Conservation (phyloP, 92 coral and sea anemone genomes). For the Diadumene lineata region DNA sequence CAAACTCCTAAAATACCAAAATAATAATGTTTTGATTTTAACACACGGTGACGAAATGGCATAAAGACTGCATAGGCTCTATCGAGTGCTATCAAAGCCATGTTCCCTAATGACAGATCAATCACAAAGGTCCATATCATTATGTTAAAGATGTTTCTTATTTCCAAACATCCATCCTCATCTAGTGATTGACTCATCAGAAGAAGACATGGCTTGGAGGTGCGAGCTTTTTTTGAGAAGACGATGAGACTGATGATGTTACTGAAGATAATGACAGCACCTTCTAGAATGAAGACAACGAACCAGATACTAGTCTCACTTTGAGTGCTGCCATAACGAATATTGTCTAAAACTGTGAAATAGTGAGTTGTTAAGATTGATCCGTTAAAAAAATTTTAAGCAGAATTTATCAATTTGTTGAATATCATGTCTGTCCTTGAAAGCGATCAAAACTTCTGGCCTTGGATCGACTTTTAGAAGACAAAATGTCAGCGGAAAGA, state of each 20-base stretch:
- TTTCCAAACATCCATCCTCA: not conserved
- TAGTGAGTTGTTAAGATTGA: too few species aligned
- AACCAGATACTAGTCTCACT: not conserved
- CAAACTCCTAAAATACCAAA: not conserved
- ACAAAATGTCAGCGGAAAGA: too few species aligned
- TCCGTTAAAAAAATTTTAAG: too few species aligned
- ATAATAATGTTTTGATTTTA: not conserved
- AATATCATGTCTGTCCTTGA: too few species aligned
- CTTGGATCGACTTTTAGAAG: too few species aligned
- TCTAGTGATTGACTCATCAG: not conserved
- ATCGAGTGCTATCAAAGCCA: not conserved
- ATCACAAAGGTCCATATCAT: not conserved
- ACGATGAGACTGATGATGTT: slow-evolving; percentile 2
- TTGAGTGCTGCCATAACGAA: too few species aligned
- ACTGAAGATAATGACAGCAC: not conserved
- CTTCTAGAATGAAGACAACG: not conserved
- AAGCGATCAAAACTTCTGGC: too few species aligned
- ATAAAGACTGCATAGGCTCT: not conserved
- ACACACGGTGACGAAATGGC: not conserved
- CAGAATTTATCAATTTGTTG: too few species aligned
- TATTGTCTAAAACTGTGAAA: too few species aligned
- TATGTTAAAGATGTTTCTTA: not conserved
- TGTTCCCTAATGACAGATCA: not conserved
- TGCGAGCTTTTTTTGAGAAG: not conserved
- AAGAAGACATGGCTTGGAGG: not conserved